Conservation (phyloP, 2,888 invertebrate species). For the Oscheius myriophilus region DNA sequence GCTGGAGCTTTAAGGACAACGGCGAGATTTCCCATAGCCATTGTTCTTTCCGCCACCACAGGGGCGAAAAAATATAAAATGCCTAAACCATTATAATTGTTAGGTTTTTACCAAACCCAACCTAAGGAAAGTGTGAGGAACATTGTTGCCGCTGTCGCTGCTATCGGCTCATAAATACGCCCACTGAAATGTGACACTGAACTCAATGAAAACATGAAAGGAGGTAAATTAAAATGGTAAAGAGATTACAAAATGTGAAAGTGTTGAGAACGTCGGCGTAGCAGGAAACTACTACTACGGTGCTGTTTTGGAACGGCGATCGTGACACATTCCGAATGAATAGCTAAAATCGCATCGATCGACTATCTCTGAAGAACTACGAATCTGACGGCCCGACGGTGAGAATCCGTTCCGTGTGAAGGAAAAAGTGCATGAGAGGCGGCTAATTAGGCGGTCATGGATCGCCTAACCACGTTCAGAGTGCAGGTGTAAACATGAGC, state of each 20-base stretch:
- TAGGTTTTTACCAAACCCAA: neutral
- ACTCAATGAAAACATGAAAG: slow-evolving; percentile 7
- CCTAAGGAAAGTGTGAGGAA: slow-evolving; percentile 15
- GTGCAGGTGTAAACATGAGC: no score
- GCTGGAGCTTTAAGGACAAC: slow-evolving; percentile 19
- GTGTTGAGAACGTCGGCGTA: no score
- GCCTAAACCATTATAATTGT: neutral
- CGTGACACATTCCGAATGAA: no score
- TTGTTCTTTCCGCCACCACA: neutral
- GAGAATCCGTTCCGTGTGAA: no score
- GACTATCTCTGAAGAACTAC: no score
- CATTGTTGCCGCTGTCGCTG: neutral
- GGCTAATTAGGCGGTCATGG: no score
- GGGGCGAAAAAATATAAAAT: slow-evolving; percentile 7
- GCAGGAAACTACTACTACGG: no score
- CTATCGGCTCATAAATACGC: slow-evolving; percentile 23
- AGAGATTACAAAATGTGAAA: neutral
- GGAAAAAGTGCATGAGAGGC: no score
- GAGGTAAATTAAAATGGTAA: neutral
- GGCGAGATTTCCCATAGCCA: slow-evolving; percentile 27
- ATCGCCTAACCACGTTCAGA: no score
- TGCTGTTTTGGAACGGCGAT: no score
- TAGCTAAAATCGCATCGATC: no score
- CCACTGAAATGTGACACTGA: slow-evolving; percentile 12
- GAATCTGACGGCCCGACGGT: no score